Evolutionary conservation across 2,888 invertebrate genomes (phyloP), one percentile per base, ranked within the genome.

Genomic region (Synergus itoensis): DNA sequence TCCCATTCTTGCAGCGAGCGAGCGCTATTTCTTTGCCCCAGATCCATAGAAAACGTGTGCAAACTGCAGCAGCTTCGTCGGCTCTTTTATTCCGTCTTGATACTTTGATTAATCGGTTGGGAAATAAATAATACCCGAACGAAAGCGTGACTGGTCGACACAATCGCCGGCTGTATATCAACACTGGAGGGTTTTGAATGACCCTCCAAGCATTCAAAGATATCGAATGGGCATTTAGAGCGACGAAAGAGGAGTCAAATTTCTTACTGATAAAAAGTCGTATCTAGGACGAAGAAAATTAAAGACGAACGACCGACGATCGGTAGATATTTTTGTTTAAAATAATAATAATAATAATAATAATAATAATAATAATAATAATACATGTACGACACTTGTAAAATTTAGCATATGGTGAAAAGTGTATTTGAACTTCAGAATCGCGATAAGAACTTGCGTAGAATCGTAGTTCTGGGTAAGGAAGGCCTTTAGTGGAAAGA

Each of bases 101-200:
- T 53, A 53, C 53, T 53, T 73, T 73, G 53, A 53, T 53, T 73
- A 53, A 73, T 53, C 53, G 53, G 73, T 48, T 36, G 36, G 40
- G 73, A 53, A 73, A 73, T 73, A 73, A 73, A 73, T 73, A 73
- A 73, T 73, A 73, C 73, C 73, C 53, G 73, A 53, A 73, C 53
- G 73, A 73, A 53, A 73, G 73, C 73, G 53, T 73, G 73, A 73
- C 73, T 53, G 73, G 28, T 73, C 53, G 53, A 53, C 73, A 73
- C 73, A 73, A 36, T 73, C 73, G 53, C 48, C 69, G 43, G 48
- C 73, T 73, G 53, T 53, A 40, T 73, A 73, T 73, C 48, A 73
- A 53, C 36, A 48, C 36, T 48, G 28, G 73, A 73, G 36, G 73
- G 53, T 73, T 48, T 73, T 73, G 53, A 73, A 73, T 73, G 53